Base-by-base conservation (phyloP, 2,113 vertebrate genomes). In the Acrocephalus kingi region DNA sequence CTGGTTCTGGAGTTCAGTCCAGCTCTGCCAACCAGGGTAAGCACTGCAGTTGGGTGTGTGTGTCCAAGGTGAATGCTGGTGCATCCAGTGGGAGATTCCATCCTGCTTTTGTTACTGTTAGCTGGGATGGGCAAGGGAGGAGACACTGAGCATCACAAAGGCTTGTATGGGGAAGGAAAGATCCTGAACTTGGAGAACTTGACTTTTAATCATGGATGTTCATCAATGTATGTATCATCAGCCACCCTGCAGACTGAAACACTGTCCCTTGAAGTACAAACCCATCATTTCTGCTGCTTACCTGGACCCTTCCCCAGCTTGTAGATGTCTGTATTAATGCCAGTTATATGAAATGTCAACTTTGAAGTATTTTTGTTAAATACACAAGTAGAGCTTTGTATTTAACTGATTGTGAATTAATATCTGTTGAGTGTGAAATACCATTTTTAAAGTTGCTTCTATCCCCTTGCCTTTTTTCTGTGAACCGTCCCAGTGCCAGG, bases 341-440 rank as follows among this genome's bases (percentile, higher is more conserved):
- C 68, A 31, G 41, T 80, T 77, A 91, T n/a, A 88, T 15, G 35
- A 51, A 66, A 80, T 66, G 84, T 87, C 89, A 93, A 37, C 59
- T 76, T 39, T 12, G 55, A 67, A 88, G 46, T 58, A 76, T 83
- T 89, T 94, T 76, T 94, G 94, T 96, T 96, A 89, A 96, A 93
- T 93, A 94, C 74, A 94, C 19, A 83, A 84, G 87, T 90, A 90
- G 94, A 96, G 55, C 96, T 93, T 96, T 94, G 91, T 95, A 69
- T 94, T 95, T 91, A 95, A 96, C 89, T 82, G 4, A 78, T 89
- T 80, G 90, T 95, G 79, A 90, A 85, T 91, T 49, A 16, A 76
- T 48, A 75, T 10, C 88, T 92, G 81, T 89, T 39, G 55, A 68
- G 87, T n/a, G 58, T 73, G 83, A 92, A 82, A 87, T 56, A 45